Evolutionary conservation across 2,113 vertebrate species (phyloP).

Genomic region (Phoxinus phoxinus): DNA sequence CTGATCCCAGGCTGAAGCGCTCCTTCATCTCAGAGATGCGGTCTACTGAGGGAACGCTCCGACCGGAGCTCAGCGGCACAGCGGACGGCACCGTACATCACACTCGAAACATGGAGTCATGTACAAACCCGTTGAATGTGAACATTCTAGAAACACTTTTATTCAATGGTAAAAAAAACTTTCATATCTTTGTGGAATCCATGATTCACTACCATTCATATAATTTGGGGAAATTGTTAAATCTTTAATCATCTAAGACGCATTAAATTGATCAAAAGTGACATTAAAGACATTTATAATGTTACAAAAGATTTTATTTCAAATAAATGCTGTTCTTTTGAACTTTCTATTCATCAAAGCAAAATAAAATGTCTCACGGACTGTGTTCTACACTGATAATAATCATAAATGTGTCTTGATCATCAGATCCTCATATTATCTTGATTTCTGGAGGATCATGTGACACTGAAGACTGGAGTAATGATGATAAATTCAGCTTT

Average conservation of each 20-base stretch:
- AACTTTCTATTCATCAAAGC: no score
- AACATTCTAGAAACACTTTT: neutral
- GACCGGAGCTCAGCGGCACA: neutral
- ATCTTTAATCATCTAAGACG: no score
- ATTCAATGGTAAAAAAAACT: no score
- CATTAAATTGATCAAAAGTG: no score
- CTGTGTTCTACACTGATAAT: neutral
- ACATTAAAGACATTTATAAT: no score
- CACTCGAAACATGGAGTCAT: neutral
- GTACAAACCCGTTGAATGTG: neutral
- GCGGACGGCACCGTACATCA: no score
- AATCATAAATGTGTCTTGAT: neutral
- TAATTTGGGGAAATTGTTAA: no score
- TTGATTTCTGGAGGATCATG: neutral
- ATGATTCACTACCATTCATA: no score
- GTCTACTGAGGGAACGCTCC: constrained; percentile 4
- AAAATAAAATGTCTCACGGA: no score
- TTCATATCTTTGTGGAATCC: no score
- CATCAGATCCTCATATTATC: neutral
- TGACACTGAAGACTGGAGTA: neutral
- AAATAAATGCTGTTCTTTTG: no score
- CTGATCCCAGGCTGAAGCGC: neutral
- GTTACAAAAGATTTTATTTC: no score
- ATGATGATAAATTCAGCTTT: neutral
- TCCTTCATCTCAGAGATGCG: neutral